A percentile compares a stretch with the other conserved stretches of the same genome.
Conservation (phyloP, 2,888 invertebrate genomes). For the Eristalis tenax region DNA sequence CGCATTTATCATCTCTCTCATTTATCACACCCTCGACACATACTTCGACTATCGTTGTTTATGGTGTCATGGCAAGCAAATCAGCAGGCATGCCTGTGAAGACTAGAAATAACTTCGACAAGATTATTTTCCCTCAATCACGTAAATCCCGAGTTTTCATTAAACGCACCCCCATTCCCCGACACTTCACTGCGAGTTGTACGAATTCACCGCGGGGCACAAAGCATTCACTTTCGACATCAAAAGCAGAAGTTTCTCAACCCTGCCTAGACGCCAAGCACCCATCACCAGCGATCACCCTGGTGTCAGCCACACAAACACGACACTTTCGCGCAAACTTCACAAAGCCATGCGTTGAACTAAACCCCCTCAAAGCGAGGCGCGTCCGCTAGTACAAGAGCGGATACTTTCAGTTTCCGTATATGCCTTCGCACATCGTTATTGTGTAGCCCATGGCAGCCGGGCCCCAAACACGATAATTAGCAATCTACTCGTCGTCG, state of each 20-base stretch:
- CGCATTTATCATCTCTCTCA: too few relatives aligned
- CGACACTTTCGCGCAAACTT: neutral
- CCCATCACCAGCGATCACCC: neutral
- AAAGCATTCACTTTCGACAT: neutral
- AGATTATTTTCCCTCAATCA: neutral
- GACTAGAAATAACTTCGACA: too few relatives aligned
- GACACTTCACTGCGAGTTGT: neutral
- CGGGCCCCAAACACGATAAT: conserved; percentile 13
- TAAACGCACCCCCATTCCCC: neutral
- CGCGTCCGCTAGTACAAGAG: neutral
- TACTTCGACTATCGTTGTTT: too few relatives aligned
- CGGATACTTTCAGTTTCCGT: conserved; percentile 17
- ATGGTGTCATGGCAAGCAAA: too few relatives aligned
- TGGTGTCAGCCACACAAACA: conserved; percentile 3
- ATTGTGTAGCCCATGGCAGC: too few relatives aligned
- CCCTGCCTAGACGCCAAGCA: neutral
- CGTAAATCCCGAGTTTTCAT: neutral
- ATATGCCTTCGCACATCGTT: conserved; percentile 21
- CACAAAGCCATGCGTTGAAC: neutral
- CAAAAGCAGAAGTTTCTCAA: neutral
- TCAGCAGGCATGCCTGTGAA: too few relatives aligned
- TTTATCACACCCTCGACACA: too few relatives aligned
- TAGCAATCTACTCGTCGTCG: conserved; percentile 39
- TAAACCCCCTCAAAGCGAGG: neutral
- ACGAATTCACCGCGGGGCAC: neutral